Percentiles rank a stretch among this genome's conserved stretches.
Conservation (phyloP, 2,797 vertebrate genomes). For the Notamacropus eugenii region DNA sequence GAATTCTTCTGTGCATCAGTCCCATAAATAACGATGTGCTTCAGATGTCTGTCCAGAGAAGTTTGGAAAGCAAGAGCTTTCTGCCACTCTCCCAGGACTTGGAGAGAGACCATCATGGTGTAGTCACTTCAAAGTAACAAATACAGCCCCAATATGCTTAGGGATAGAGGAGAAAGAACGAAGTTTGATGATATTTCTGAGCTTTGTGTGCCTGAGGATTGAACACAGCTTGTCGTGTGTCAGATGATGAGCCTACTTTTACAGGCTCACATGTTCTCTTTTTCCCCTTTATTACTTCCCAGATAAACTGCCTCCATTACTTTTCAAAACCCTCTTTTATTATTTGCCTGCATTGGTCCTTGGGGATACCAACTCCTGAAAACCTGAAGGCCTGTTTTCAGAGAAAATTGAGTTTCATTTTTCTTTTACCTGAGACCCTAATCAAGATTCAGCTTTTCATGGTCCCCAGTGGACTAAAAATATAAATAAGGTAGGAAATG, state of each 20-base stretch:
- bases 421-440: not conserved
- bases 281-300: not conserved
- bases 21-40: not conserved
- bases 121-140: not conserved
- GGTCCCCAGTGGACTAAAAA: not conserved
- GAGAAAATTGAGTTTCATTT: not conserved
- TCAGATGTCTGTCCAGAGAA: not conserved
- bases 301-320: not conserved
- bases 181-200: constrained; percentile 12
- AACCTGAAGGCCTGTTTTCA: accelerated
- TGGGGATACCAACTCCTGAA: not conserved
- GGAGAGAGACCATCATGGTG: not conserved
- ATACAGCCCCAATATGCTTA: not conserved
- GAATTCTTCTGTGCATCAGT: not conserved
- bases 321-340: not conserved
- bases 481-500: not conserved
- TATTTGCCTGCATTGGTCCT: not conserved
- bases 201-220: not conserved
- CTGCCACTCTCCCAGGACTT: not conserved
- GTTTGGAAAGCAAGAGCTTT: not conserved
- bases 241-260: not conserved
- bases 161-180: not conserved
- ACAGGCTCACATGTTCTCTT: not conserved
- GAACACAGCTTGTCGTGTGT: not conserved
- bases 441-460: not conserved